These are phyloP conservation scores for Ischnus inquisitorius DNA, from an alignment of 2,888 invertebrate species.

Conservation along the genomic window DNA sequence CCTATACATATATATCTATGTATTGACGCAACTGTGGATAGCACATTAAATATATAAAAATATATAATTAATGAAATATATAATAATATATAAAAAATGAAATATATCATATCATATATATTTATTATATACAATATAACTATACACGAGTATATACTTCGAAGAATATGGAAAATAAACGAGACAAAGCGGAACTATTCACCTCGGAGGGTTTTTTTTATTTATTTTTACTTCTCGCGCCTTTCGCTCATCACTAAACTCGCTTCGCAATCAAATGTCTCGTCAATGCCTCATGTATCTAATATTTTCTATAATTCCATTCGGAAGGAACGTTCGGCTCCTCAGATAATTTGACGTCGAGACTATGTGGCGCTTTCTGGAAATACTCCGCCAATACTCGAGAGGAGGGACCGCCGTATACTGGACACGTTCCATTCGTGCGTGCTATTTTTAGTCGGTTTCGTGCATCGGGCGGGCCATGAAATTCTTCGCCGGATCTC, in stretches of 20 bases:
- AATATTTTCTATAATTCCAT: neutral
- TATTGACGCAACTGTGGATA: too few relatives aligned
- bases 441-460: conserved; percentile 64
- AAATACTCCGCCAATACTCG: conserved; percentile 9
- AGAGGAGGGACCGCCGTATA: conserved; percentile 37
- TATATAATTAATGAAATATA: too few relatives aligned
- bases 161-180: conserved; percentile 53
- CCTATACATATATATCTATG: too few relatives aligned
- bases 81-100: too few relatives aligned
- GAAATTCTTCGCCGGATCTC: conserved; percentile 57
- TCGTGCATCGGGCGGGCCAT: conserved; percentile 45
- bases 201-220: conserved; percentile 30
- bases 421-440: conserved; percentile 57
- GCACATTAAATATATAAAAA: too few relatives aligned
- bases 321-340: neutral
- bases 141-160: too few relatives aligned
- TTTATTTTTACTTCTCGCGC: conserved; percentile 10
- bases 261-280: neutral
- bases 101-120: too few relatives aligned
- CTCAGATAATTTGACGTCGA: neutral
- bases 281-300: neutral
- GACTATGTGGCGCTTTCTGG: neutral
- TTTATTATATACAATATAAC: too few relatives aligned
- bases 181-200: conserved; percentile 64
- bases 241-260: conserved; percentile 19